Conservation (phyloP, 2,797 vertebrate species). For the Gadopsis marmoratus region DNA sequence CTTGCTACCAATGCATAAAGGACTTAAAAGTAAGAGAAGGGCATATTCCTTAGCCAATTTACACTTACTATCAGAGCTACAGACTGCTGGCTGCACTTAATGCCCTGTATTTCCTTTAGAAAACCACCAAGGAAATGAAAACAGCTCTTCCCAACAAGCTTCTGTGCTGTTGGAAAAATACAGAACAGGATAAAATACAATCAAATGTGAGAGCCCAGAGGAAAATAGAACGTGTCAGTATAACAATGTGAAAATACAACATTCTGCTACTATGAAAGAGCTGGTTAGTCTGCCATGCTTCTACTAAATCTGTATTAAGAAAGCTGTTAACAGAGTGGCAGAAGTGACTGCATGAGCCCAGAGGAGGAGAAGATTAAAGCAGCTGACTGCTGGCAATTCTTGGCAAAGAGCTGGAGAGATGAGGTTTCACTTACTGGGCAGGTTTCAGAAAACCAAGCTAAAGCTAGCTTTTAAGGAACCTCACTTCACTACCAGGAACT, state of each 20-base stretch:
- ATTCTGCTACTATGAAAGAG: conserved; percentile 18
- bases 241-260: conserved; percentile 4
- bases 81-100: conserved; percentile 16
- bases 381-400: conserved; percentile 56
- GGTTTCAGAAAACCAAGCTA: conserved; percentile 51
- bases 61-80: conserved; percentile 33
- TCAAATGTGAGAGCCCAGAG: conserved; percentile 18
- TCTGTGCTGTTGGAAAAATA: conserved; percentile 7
- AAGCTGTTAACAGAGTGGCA: conserved; percentile 40
- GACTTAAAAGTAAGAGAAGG: conserved; percentile 52
- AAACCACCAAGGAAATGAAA: conserved; percentile 13
- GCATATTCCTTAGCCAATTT: conserved; percentile 44
- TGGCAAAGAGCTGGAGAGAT: conserved; percentile 59
- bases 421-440: conserved; percentile 69
- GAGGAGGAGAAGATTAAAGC: conserved; percentile 48
- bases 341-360: conserved; percentile 26
- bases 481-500: conserved; percentile 30
- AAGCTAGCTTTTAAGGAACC: conserved; percentile 17
- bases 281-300: conserved; percentile 6
- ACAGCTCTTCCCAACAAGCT: conserved; percentile 1
- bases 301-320: conserved; percentile 37
- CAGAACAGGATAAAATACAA: not conserved
- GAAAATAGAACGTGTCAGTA: not conserved
- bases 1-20: conserved; percentile 56
- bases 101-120: conserved; percentile 17